Base-by-base conservation (phyloP, 2,888 invertebrate genomes). In the Macrosiphum euphorbiae region DNA sequence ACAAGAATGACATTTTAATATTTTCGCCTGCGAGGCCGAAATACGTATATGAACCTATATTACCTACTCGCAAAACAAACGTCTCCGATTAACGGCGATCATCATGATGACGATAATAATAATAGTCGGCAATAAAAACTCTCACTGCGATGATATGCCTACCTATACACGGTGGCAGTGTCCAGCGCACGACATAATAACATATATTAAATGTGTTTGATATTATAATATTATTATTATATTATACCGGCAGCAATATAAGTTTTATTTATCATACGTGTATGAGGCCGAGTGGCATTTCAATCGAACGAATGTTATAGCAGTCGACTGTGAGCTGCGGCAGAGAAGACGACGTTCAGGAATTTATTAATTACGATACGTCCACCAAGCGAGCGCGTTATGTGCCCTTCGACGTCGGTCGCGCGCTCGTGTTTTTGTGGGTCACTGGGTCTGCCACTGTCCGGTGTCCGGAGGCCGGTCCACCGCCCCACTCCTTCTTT, bases 321-420 rank as follows among this genome's bases (percentile, higher is more conserved):
- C 20, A 35, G 35, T 35, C 78, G 35, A 78, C 35, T 78, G 35
- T 78, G 78, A 20, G 78, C 35, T n/a, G 35, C 67, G 88, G 52
- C 67, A 50, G 24, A 47, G 67, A 4, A 35, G 78, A 28, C 67
- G 89, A 93, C 93, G 89, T 90, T 93, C 90, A 93, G 93, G 93
- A 93, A 93, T 93, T 93, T 90, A 85, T 47, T 93, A 93, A 93
- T 93, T 85, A 90, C 84, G 89, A 93, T 28, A n/a, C 92, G 88
- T 78, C 28, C 41, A 50, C 78, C 78, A 78, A 8, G 20, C 78
- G 78, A 78, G 78, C 61, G 85, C n/a, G 26, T 35, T 47, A 24
- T 24, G 86, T 86, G 86, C 86, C 58, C 91, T 58, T 61, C 87
- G 86, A 86, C 52, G 86, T 55, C 58, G 84, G 41, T 41, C 52